Conservation (phyloP, 1,140 invertebrate species). For the Diachasmimorpha longicaudata region DNA sequence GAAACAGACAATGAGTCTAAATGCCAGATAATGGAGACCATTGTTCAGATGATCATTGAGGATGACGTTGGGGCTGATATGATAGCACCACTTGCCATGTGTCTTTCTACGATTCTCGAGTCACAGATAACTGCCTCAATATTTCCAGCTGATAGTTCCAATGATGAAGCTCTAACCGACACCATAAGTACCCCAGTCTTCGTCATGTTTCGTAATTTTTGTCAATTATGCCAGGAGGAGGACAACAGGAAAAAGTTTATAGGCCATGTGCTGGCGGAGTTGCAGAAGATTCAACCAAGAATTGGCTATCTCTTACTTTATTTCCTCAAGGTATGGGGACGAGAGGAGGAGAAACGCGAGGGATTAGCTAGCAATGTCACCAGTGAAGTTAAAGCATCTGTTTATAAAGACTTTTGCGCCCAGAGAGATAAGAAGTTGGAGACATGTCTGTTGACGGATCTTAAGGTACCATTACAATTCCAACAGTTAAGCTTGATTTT, state of each 20-base stretch:
- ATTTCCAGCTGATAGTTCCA: constrained; percentile 59
- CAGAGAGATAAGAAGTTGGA: constrained; percentile 80
- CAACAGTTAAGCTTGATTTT: too few relatives aligned
- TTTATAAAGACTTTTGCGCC: constrained; percentile 88
- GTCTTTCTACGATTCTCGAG: constrained; percentile 63
- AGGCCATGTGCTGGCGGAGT: constrained; percentile 76
- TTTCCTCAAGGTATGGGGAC: constrained; percentile 80
- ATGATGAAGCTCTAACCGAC: constrained; percentile 70
- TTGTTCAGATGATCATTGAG: constrained; percentile 72
- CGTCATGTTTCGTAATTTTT: constrained; percentile 79
- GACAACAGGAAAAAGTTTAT: constrained; percentile 78
- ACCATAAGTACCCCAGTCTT: constrained; percentile 83
- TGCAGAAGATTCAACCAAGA: constrained; percentile 73
- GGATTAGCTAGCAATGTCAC: constrained; percentile 63
- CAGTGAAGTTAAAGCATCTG: constrained; percentile 79
- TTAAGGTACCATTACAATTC: constrained; percentile 65
- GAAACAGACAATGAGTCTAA: constrained; percentile 71
- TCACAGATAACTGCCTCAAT: constrained; percentile 60
- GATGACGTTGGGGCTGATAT: constrained; percentile 72
- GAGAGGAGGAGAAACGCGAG: constrained; percentile 66
- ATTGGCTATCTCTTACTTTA: constrained; percentile 88
- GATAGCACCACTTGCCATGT: constrained; percentile 65
- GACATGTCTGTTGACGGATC: constrained; percentile 77
- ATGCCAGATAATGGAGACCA: constrained; percentile 74
- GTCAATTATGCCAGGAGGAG: constrained; percentile 75